These are phyloP conservation scores for Eulithis prunata DNA, from an alignment of 2,888 invertebrate genomes.

Conservation along the genomic window DNA sequence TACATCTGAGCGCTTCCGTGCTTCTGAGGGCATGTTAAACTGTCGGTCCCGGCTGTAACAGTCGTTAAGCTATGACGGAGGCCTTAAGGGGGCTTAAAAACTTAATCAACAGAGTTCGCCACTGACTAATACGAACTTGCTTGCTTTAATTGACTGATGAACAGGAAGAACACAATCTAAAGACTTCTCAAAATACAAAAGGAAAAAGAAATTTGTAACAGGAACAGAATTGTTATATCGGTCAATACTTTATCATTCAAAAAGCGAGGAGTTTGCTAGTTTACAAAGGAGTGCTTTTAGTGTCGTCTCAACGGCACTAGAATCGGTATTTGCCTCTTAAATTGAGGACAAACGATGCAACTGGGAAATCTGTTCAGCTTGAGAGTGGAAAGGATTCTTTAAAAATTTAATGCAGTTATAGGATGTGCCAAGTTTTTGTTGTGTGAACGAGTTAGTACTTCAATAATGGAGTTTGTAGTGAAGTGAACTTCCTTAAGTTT, in stretches of 20 bases:
- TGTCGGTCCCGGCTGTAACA: too few relatives aligned
- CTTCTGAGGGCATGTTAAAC: too few relatives aligned
- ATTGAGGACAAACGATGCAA: slow-evolving; percentile 62
- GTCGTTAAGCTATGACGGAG: too few relatives aligned
- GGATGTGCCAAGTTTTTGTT: slow-evolving; percentile 41
- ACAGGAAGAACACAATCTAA: too few relatives aligned
- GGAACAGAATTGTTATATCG: slow-evolving; percentile 16
- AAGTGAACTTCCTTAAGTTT: slow-evolving; percentile 1
- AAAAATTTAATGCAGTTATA: slow-evolving; percentile 41
- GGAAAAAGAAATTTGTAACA: slow-evolving; percentile 4
- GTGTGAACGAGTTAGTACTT: slow-evolving; percentile 13
- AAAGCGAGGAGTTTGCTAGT: slow-evolving; percentile 30
- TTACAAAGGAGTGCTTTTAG: slow-evolving; percentile 54
- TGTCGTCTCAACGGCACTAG: slow-evolving; percentile 46
- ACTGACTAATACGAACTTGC: too few relatives aligned
- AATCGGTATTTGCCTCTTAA: slow-evolving; percentile 59
- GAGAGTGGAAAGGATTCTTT: slow-evolving; percentile 48
- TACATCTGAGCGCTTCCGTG: too few relatives aligned
- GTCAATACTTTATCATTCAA: slow-evolving; percentile 26
- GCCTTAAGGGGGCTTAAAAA: too few relatives aligned
- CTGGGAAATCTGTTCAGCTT: slow-evolving; percentile 64
- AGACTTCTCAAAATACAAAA: not conserved
- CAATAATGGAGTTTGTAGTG: slow-evolving; percentile 15
- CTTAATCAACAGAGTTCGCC: too few relatives aligned
- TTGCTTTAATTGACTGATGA: too few relatives aligned